Evolutionary conservation across 2,113 vertebrate genomes (phyloP), one percentile per base, ranked within the genome.

Genomic region (Oenanthe melanoleuca): DNA sequence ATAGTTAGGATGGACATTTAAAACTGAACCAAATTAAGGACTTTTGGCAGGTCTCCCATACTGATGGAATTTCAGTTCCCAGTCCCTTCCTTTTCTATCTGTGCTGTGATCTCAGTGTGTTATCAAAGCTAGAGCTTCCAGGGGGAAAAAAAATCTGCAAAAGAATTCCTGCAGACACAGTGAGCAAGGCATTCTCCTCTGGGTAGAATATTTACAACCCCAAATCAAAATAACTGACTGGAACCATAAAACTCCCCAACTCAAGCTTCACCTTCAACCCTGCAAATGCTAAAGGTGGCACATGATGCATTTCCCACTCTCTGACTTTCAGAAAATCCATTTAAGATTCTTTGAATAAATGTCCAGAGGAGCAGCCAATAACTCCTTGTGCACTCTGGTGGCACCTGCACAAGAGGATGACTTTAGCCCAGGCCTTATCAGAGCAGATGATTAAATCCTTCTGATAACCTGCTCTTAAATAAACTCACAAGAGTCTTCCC

Each of bases 221-320:
- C 19, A 80, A 96, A 94, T 88, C 93, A 88, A 89, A 95, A 93
- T 77, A 90, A 93, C 88, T 92, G 92, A 34, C 88, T 88, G 70
- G 69, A 34, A 34, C 64, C 56, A 67, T 93, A 93, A 95, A 96
- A 93, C 56, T 94, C 64, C 64, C 63, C 71, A 86, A 33, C 52
- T 88, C 85, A 80, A 86, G 82, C 69, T 94, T 92, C 94, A 95
- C 93, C 81, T 95, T 89, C 88, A 95, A 74, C 87, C 85, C 79
- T 86, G 57, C 49, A 88, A 82, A 89, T 55, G 72, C 44, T 92
- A 80, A 80, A 92, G 92, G 89, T 95, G 75, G 85, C 78, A 78
- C 67, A 93, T 63, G 74, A 96, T 89, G 81, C 74, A 93, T 93
- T 96, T 88, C 81, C 65, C 56, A 66, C 77, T 75, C 91, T 64